Evolutionary conservation across 1,140 invertebrate species (phyloP).

Genomic region (Drosophila willistoni): DNA sequence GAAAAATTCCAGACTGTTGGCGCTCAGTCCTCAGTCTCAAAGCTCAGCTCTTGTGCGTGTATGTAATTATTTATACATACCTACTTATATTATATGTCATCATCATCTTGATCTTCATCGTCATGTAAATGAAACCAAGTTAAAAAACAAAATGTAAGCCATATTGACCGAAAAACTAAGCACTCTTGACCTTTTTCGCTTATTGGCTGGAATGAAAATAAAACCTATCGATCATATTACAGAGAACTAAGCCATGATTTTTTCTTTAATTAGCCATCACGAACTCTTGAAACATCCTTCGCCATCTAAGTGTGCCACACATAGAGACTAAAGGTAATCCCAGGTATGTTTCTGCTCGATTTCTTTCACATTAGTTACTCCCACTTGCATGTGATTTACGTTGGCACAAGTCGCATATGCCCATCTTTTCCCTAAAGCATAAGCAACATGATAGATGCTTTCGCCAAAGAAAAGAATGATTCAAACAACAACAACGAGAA

Average conservation of each 20-base stretch:
- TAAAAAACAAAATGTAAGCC: constrained; percentile 15
- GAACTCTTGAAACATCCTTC: too few relatives aligned
- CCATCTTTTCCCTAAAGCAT: constrained; percentile 1
- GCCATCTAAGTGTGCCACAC: too few relatives aligned
- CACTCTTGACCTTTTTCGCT: background rate
- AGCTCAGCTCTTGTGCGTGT: constrained; percentile 45
- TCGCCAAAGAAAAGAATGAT: constrained; percentile 2
- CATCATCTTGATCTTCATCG: constrained; percentile 40
- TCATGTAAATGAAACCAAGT: constrained; percentile 66
- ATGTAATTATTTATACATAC: constrained; percentile 71
- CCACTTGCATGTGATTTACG: background rate
- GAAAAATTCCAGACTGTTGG: constrained; percentile 9
- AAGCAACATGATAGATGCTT: constrained; percentile 65
- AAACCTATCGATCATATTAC: too few relatives aligned
- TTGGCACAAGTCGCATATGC: constrained; percentile 14
- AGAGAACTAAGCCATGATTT: too few relatives aligned
- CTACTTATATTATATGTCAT: background rate
- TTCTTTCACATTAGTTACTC: too few relatives aligned
- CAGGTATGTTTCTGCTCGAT: too few relatives aligned
- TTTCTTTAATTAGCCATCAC: too few relatives aligned
- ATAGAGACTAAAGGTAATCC: too few relatives aligned
- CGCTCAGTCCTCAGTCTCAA: background rate
- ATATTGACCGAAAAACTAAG: background rate
- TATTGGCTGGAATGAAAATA: too few relatives aligned
- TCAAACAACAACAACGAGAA: constrained; percentile 19